Conservation (phyloP, 2,113 vertebrate genomes). For the Gadus macrocephalus region DNA sequence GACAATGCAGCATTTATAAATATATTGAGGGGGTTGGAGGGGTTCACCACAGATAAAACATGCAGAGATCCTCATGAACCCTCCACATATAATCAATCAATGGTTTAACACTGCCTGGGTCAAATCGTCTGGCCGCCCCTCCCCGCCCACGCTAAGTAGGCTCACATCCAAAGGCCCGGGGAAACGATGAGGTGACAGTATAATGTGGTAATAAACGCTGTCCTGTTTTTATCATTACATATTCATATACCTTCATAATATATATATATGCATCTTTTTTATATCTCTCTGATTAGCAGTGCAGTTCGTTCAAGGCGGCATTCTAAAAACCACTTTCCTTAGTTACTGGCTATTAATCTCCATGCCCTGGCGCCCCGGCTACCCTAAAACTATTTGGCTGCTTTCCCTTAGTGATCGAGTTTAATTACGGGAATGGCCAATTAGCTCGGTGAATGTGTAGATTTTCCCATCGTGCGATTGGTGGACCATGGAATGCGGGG, state of each 20-base stretch:
- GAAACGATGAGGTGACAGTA: slow-evolving; percentile 23
- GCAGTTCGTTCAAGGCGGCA: too few relatives aligned
- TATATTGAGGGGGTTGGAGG: slow-evolving; percentile 30
- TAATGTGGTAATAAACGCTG: too few relatives aligned
- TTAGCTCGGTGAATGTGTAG: slow-evolving; percentile 29
- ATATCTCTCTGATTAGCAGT: too few relatives aligned
- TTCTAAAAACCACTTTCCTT: too few relatives aligned
- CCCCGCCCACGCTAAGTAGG: background rate
- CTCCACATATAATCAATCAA: slow-evolving; percentile 47
- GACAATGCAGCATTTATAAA: slow-evolving; percentile 55
- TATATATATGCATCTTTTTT: too few relatives aligned
- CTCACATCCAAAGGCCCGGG: background rate
- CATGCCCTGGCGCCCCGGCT: slow-evolving; percentile 21
- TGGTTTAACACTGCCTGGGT: slow-evolving; percentile 19
- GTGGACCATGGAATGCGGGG: slow-evolving; percentile 22
- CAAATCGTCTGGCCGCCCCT: slow-evolving; percentile 22
- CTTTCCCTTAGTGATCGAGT: slow-evolving; percentile 14
- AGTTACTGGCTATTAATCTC: slow-evolving; percentile 3
- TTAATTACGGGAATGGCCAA: slow-evolving; percentile 37
- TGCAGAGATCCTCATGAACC: slow-evolving; percentile 23
- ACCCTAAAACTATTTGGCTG: slow-evolving; percentile 25
- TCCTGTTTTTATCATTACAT: too few relatives aligned
- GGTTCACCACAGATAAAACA: slow-evolving; percentile 41
- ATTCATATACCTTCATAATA: too few relatives aligned
- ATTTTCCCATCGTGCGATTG: slow-evolving; percentile 37